Evolutionary conservation across 1,140 invertebrate genomes (phyloP), one percentile per base, ranked within the genome.

Genomic region (Oryctes rhinoceros): DNA sequence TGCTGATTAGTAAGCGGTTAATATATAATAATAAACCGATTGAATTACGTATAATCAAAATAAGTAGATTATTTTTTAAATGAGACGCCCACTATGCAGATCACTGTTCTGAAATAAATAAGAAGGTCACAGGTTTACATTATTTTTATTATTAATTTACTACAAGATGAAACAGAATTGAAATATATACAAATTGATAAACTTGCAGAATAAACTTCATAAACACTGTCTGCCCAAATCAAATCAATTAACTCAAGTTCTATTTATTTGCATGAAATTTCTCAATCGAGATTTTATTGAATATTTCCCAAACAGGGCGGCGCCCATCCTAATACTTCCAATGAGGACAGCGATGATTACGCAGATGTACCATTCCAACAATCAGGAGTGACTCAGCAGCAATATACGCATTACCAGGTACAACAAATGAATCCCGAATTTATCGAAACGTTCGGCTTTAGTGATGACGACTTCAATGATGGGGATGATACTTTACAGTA

Each of bases 391-490:
- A 65, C 83, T 48, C 82, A 83, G 76, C 83, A 85, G 83, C 81
- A 85, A 76, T 86, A 79, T 81, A 79, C 81, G 15, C 81, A 82
- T 53, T 86, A 85, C 80, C 85, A 86, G 71, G 83, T 83, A 75
- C 84, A 86, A 48, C 80, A 85, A 71, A 37, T 85, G 13, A 81
- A 80, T 18, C 62, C 81, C 4, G 81, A 82, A 18, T 85, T 81
- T 77, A 84, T 86, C 11, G 92, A 92, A 79, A 90, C 91, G 81
- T 93, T 91, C 86, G 84, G 92, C 44, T 93, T 91, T 83, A 91
- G 91, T 82, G 92, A 94, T 84, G 90, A 93, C 81, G 91, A 93
- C 78, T 93, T 92, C 83, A 91, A 90, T 82, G 91, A 93, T 83
- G 90, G 89, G 3, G 91, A 94, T 82, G 92, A 92, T 82, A 90